Evolutionary conservation across 2,113 vertebrate genomes (phyloP).

Genomic region (Gavia stellata): DNA sequence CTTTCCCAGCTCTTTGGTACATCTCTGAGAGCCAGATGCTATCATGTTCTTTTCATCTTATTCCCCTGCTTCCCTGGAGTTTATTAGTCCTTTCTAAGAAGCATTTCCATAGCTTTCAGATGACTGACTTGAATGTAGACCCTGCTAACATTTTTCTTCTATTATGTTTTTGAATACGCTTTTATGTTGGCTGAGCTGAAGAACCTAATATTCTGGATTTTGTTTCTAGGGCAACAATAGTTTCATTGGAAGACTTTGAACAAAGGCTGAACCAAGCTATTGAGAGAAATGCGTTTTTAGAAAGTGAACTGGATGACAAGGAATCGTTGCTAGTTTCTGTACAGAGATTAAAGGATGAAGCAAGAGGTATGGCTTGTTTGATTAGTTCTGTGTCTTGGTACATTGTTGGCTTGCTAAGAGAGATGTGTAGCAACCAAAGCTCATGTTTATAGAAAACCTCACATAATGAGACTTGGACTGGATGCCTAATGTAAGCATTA

Average conservation of each 20-base stretch:
- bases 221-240: constrained; percentile 89
- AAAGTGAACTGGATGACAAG: constrained; percentile 98
- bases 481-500: background rate
- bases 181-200: background rate
- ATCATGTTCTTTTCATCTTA: background rate
- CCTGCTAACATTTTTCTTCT: background rate
- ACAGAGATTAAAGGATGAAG: constrained; percentile 97
- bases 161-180: background rate
- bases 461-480: background rate
- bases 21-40: background rate
- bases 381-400: background rate
- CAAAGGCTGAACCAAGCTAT: constrained; percentile 97
- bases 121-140: background rate
- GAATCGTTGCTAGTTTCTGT: constrained; percentile 95
- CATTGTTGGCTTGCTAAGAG: background rate
- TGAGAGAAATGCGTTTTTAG: constrained; percentile 96
- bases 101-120: background rate
- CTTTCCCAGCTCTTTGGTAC: background rate
- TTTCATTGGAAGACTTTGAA: constrained; percentile 98
- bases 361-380: constrained; percentile 81
- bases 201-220: constrained; percentile 46
- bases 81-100: background rate
- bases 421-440: background rate
- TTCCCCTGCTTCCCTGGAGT: background rate
- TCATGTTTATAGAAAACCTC: background rate